Percentiles rank a stretch among this genome's conserved stretches.
Conservation (phyloP, 2,888 invertebrate genomes). For the Hetaerina titia region DNA sequence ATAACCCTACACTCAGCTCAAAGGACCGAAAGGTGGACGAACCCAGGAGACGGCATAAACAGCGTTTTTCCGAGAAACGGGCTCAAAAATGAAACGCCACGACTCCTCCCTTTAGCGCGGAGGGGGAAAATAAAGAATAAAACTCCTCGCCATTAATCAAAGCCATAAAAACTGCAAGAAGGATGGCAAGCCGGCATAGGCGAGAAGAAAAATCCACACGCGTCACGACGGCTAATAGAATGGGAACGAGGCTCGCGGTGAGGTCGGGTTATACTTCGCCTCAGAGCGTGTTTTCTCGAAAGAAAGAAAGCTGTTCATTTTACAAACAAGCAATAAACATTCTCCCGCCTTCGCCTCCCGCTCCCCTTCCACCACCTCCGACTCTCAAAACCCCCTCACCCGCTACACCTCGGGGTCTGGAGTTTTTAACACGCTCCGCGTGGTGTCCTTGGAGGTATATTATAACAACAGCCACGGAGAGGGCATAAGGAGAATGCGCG, state of each 20-base stretch:
- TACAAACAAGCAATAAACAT: conserved; percentile 17
- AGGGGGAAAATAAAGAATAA: neutral
- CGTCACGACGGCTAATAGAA: conserved; percentile 2
- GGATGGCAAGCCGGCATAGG: neutral
- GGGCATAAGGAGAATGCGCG: neutral
- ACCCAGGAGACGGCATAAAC: neutral
- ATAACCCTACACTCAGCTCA: neutral
- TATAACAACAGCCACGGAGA: neutral
- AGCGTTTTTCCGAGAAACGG: conserved; percentile 1
- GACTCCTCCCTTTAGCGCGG: neutral
- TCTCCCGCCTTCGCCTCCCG: neutral
- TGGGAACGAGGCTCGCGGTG: neutral
- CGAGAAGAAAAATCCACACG: neutral
- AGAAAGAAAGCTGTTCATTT: conserved; percentile 11
- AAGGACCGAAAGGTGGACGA: neutral
- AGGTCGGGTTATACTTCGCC: neutral
- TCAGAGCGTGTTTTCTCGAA: conserved; percentile 10
- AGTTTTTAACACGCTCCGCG: neutral
- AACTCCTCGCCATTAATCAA: neutral
- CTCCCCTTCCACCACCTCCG: too few relatives aligned
- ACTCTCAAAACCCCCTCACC: neutral
- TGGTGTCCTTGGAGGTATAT: conserved; percentile 2
- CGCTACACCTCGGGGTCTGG: neutral
- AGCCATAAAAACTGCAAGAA: neutral
- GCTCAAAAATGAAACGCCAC: neutral